Evolutionary conservation across 2,797 vertebrate genomes (phyloP).

Genomic region (Sebastes iracundus): DNA sequence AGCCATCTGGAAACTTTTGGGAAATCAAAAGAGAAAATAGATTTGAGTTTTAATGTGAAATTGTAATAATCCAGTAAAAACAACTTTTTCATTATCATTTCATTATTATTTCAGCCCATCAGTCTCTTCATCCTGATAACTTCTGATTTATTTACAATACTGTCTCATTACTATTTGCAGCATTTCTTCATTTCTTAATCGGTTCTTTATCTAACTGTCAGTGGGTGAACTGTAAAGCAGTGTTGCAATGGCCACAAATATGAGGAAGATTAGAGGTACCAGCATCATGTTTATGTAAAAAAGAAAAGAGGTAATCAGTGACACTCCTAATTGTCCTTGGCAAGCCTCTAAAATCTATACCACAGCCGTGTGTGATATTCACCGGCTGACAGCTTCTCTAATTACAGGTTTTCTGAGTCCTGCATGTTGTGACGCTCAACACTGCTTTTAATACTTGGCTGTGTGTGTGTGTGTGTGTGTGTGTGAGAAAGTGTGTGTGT

Average conservation of each 20-base stretch:
- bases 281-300: not conserved
- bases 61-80: not conserved
- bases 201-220: not conserved
- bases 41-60: not conserved
- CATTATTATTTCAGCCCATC: not conserved
- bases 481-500: too few relatives aligned
- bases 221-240: not conserved
- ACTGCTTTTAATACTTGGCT: constrained; percentile 30
- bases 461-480: too few relatives aligned
- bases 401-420: constrained; percentile 56
- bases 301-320: constrained; percentile 44
- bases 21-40: not conserved
- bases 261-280: constrained; percentile 25
- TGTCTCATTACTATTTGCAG: not conserved
- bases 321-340: constrained; percentile 57
- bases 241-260: not conserved
- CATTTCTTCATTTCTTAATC: not conserved
- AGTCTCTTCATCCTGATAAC: not conserved
- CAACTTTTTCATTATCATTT: not conserved
- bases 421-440: constrained; percentile 41
- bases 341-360: constrained; percentile 26
- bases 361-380: constrained; percentile 38
- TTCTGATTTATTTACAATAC: not conserved
- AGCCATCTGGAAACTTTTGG: not conserved
- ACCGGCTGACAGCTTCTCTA: constrained; percentile 58